Percentiles rank a stretch among this genome's conserved stretches.
Evolutionary conservation across 2,113 vertebrate species (phyloP).

Genomic region (Aplodontia rufa): DNA sequence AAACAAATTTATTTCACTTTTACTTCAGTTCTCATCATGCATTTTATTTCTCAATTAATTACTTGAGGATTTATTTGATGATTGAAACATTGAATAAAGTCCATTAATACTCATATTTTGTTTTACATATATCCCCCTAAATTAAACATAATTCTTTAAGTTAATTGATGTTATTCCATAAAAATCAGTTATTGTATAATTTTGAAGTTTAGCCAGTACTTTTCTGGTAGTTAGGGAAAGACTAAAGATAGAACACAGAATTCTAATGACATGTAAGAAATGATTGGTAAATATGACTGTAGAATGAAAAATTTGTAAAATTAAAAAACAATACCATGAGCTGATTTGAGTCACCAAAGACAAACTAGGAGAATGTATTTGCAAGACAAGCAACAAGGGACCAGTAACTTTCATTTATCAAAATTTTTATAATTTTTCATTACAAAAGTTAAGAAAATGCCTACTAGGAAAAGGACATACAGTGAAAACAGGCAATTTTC

Average conservation of each 20-base stretch:
- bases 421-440: not conserved
- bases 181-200: not conserved
- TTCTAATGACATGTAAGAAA: not conserved
- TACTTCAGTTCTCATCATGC: not conserved
- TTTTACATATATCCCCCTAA: conserved; percentile 8
- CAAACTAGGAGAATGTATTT: conserved; percentile 25
- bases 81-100: not conserved
- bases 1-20: conserved; percentile 55
- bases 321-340: not conserved
- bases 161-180: not conserved
- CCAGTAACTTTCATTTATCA: conserved; percentile 6
- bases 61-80: conserved; percentile 30
- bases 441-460: conserved; percentile 8
- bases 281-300: not conserved
- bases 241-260: not conserved
- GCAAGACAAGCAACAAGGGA: not conserved
- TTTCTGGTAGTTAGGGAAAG: conserved; percentile 20
- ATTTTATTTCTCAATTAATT: conserved; percentile 50
- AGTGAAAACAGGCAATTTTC: conserved; percentile 21
- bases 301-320: not conserved
- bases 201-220: conserved; percentile 38
- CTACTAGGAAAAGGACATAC: not conserved
- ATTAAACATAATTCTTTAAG: conserved; percentile 23
- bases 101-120: not conserved
- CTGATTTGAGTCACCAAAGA: conserved; percentile 11